Evolutionary conservation across 1,140 invertebrate genomes (phyloP).

Genomic region (Frieseomelitta varia): DNA sequence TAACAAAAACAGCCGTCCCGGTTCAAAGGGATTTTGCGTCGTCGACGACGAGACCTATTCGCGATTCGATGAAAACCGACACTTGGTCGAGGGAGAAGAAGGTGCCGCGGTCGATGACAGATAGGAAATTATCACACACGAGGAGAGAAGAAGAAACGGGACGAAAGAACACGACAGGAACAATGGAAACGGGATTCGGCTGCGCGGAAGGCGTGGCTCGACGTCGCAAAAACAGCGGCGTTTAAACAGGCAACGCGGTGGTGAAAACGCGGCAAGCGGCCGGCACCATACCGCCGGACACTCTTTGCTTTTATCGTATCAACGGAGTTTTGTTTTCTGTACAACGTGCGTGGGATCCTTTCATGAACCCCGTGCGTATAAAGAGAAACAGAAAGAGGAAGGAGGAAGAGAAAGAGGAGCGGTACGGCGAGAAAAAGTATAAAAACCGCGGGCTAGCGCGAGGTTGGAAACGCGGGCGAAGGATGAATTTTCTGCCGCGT

Average conservation of each 20-base stretch:
- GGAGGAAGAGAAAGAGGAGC: too few relatives aligned
- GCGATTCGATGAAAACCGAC: neutral
- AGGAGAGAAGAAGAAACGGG: neutral
- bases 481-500: conserved; percentile 68
- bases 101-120: too few relatives aligned
- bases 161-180: neutral
- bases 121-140: neutral
- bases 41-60: neutral
- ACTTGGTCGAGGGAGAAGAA: neutral
- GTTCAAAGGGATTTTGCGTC: neutral
- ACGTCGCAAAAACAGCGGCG: conserved; percentile 14
- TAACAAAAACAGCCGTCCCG: neutral
- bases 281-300: conserved; percentile 15
- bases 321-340: conserved; percentile 45
- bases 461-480: conserved; percentile 17
- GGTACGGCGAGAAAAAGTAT: neutral
- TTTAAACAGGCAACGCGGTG: conserved; percentile 14
- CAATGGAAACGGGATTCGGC: neutral
- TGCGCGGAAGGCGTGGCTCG: neutral
- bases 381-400: conserved; percentile 6
- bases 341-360: conserved; percentile 40
- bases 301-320: conserved; percentile 45
- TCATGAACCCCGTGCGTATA: conserved; percentile 18
- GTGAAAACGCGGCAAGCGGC: conserved; percentile 13
- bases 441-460: neutral